A percentile compares a stretch with the other conserved stretches of the same genome.
These are phyloP conservation scores for Eurytoma californica DNA, from an alignment of 2,888 invertebrate species.

Conservation along the genomic window DNA sequence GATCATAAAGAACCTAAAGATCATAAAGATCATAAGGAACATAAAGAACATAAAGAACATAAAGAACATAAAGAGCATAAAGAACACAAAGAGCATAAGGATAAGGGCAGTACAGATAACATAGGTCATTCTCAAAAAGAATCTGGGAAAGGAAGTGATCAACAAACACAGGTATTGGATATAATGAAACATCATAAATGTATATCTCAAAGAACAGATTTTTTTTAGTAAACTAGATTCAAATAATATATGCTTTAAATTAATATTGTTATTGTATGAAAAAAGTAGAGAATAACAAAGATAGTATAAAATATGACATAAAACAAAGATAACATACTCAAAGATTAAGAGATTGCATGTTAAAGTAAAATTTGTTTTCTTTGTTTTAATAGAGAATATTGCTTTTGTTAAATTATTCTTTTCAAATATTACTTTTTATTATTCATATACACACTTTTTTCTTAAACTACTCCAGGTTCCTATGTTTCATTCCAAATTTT, in stretches of 20 bases:
- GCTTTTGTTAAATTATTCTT: too few species aligned
- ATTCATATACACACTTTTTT: too few species aligned
- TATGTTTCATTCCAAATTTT: not conserved
- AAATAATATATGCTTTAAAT: not conserved
- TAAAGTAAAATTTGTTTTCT: too few species aligned
- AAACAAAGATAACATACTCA: too few species aligned
- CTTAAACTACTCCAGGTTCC: too few species aligned
- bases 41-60: constrained; percentile 26
- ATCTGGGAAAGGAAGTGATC: constrained; percentile 65
- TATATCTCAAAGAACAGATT: not conserved
- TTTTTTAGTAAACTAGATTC: not conserved
- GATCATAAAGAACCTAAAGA: constrained; percentile 22
- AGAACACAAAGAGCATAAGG: constrained; percentile 22
- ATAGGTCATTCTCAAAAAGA: constrained; percentile 60
- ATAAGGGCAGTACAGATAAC: constrained; percentile 58
- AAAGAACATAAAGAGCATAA: constrained; percentile 30
- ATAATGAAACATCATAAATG: not conserved
- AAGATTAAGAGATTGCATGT: too few species aligned
- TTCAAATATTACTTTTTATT: too few species aligned
- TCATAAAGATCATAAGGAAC: constrained; percentile 31
- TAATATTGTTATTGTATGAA: too few species aligned
- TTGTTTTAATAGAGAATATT: too few species aligned
- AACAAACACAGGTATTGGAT: constrained; percentile 62
- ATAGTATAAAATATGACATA: too few species aligned
- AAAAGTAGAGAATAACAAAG: too few species aligned